These are phyloP conservation scores for Calonectris borealis DNA, from an alignment of 2,113 vertebrate species.

Conservation along the genomic window DNA sequence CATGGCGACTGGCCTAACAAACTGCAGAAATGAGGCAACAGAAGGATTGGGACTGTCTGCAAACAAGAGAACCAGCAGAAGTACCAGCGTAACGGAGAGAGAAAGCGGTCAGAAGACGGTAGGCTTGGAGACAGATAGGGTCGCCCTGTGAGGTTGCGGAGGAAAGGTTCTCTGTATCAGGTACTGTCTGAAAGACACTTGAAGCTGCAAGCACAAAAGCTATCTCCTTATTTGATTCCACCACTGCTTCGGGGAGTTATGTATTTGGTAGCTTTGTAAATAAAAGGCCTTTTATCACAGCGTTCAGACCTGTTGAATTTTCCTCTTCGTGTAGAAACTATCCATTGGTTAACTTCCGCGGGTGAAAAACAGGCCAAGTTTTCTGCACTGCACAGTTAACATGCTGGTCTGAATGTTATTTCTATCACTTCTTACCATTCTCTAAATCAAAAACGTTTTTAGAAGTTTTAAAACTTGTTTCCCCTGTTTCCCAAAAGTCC, in stretches of 20 bases:
- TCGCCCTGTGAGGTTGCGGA: background rate
- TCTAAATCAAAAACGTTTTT: background rate
- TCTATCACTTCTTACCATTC: background rate
- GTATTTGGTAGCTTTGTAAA: background rate
- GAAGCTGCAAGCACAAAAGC: background rate
- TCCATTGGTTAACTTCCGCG: background rate
- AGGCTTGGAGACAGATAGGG: background rate
- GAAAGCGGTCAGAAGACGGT: background rate
- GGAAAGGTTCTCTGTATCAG: background rate
- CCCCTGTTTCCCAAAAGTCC: background rate
- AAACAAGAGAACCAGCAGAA: background rate
- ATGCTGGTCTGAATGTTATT: background rate
- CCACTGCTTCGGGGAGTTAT: background rate
- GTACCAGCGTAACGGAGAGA: background rate
- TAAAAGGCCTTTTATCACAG: background rate
- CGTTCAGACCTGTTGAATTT: background rate
- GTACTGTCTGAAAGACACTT: background rate
- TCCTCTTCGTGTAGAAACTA: background rate
- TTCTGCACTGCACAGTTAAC: background rate
- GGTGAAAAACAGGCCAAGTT: background rate
- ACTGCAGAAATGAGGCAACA: background rate
- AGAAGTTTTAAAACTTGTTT: background rate
- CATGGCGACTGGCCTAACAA: background rate
- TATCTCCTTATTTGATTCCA: background rate
- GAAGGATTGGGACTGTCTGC: background rate